Base-by-base conservation (phyloP, 2,797 vertebrate species). In the Propithecus perrieri region DNA sequence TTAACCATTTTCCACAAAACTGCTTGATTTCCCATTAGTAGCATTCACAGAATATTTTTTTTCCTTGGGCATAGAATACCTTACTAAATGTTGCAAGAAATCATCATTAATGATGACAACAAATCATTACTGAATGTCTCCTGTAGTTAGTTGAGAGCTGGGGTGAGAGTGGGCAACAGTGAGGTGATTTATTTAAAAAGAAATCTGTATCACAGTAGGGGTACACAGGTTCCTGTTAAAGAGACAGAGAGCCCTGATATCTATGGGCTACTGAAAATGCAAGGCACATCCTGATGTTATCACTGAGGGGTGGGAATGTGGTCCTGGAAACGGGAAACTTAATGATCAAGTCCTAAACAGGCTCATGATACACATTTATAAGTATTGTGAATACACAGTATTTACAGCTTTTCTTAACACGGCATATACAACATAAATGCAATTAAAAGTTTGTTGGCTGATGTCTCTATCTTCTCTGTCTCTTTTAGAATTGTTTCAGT, bases 1-100 rank as follows among this genome's bases (percentile, higher is more conserved):
- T 26, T 35, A 85, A 85, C 13, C 28, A 20, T 94, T 92, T 92
- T 57, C 38, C 57, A 50, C 12, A 85, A 30, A 80, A 46, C 57
- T 61, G 28, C 41, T 63, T 89, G 33, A 74, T 89, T 85, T 57
- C 7, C 67, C 48, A 48, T 38, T 67, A 80, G 17, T 24, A 81
- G 38, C 22, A 41, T 55, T 74, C 59, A 55, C 18, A 38, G 78
- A 55, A 18, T 24, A n/a, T 43, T 59, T 83, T 84, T 61, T 12
- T 59, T 26, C 2, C 53, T 46, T 61, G 28, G 48, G 69, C 61
- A 50, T 30, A 12, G 5, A 71, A 14, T 17, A 41, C 15, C 57
- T 28, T 92, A 57, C 30, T 83, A 69, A 78, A 28, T 48, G 24
- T 59, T 80, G n/a, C 5, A 87, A 63, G 43, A 81, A 63, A 43